Evolutionary conservation across 1,140 invertebrate genomes (phyloP).

Genomic region (Saxidomus purpurata): DNA sequence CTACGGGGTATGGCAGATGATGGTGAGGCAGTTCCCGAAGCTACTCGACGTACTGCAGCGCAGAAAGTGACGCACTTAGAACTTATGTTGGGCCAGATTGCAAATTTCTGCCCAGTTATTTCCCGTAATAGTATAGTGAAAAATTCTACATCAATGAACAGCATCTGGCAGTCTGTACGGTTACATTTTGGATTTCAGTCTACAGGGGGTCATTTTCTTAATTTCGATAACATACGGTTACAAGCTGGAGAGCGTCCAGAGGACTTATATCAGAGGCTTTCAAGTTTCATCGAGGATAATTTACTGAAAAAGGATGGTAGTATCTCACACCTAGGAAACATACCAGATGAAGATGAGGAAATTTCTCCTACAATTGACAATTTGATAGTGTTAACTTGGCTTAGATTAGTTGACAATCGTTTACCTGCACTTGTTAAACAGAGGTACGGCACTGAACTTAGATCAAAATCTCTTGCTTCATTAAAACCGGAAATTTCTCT

Average conservation of each 20-base stretch:
- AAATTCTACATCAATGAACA: constrained; percentile 61
- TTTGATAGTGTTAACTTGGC: no score
- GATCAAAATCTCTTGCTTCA: no score
- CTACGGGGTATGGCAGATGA: constrained; percentile 51
- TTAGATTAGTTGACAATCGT: no score
- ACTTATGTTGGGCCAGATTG: no score
- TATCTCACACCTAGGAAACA: constrained; percentile 28
- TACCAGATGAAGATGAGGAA: constrained; percentile 68
- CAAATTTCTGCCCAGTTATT: no score
- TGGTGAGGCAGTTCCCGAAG: constrained; percentile 44
- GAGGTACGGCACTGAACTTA: constrained; percentile 9
- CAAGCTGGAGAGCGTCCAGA: not conserved
- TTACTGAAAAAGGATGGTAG: no score
- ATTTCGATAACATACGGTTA: no score
- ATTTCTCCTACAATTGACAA: constrained; percentile 66
- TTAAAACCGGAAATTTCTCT: no score
- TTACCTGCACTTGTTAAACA: not conserved
- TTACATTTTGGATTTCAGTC: no score
- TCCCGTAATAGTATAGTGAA: constrained; percentile 61
- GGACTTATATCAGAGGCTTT: not conserved
- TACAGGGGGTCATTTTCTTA: no score
- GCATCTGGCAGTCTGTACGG: no score
- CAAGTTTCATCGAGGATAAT: no score
- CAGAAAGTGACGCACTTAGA: constrained; percentile 68
- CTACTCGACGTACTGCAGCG: constrained; percentile 2